These are phyloP conservation scores for Abscondita cerata DNA, from an alignment of 2,888 invertebrate species.

Conservation along the genomic window DNA sequence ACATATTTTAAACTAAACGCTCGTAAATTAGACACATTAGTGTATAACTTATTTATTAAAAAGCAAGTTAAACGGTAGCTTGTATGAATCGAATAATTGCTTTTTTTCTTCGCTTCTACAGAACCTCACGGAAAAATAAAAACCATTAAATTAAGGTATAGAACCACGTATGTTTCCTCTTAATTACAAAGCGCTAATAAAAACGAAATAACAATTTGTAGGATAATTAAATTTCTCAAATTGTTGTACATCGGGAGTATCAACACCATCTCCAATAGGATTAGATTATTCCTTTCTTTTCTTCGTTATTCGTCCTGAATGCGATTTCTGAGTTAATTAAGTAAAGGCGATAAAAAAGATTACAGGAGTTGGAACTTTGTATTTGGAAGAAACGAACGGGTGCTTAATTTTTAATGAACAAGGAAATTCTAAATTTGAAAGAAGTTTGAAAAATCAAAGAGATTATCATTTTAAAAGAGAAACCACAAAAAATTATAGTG, in stretches of 20 bases:
- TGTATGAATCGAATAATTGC: no score
- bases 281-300: slow-evolving; percentile 46
- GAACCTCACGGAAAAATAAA: no score
- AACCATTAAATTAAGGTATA: neutral
- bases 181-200: slow-evolving; percentile 5
- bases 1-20: slow-evolving; percentile 12
- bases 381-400: slow-evolving; percentile 46
- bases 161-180: neutral
- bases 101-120: no score
- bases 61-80: neutral
- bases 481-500: slow-evolving; percentile 15
- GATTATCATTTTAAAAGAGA: slow-evolving; percentile 28
- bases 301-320: slow-evolving; percentile 47
- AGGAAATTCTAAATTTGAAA: slow-evolving; percentile 33
- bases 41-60: neutral
- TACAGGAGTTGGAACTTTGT: slow-evolving; percentile 48
- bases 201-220: slow-evolving; percentile 42
- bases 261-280: slow-evolving; percentile 46
- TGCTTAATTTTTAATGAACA: slow-evolving; percentile 48
- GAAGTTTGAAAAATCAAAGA: slow-evolving; percentile 31
- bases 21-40: neutral
- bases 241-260: slow-evolving; percentile 47
- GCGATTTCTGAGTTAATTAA: slow-evolving; percentile 51
- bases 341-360: slow-evolving; percentile 50
- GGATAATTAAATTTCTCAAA: slow-evolving; percentile 46